Evolutionary conservation across 2,797 vertebrate species (phyloP), one percentile per base, ranked within the genome.

Genomic region (Myotis daubentonii): DNA sequence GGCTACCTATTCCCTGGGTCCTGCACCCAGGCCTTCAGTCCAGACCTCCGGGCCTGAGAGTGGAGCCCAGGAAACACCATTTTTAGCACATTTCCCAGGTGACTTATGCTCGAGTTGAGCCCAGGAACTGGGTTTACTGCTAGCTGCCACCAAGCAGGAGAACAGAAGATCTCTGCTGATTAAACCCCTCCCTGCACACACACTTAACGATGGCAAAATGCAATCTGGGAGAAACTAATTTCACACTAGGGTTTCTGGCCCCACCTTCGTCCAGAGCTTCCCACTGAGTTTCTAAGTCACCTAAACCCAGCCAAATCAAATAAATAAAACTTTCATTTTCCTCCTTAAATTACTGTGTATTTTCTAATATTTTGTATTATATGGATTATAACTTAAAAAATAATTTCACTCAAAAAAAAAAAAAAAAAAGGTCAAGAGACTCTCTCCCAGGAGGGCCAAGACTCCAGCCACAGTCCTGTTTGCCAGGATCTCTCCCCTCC

Each of bases 11-110:
- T 12, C 36, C 22, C 30, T 1, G 25, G 11, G 41, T 1, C 12
- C 70, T 22, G 70, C 30, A 6, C 10, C 72, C 72, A 75, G 47
- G 36, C 33, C 19, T 68, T 47, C 28, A 12, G 57, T 19, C 60
- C 5, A 41, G 36, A 66, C 72, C 4, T 1, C 5, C 0, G 0
- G 36, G 12, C 6, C 70, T 13, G 1, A 13, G 44, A 19, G 30
- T 51, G 47, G 30, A 47, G 25, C 38, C 51, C 65, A 44, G 38
- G 55, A 70, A 87, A 86, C 20, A 33, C 20, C 17, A 8, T 19
- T 16, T 17, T 22, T 12, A 66, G 38, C 8, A 47, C 2, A 30
- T 16, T 10, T 55, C 38, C 49, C 62, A 22, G 30, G 82, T 19
- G 57, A 62, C 55, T 57, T 22, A 19, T 0, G 1, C 70, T 13